A percentile compares a stretch with the other conserved stretches of the same genome.
These are phyloP conservation scores for Pherbina coryleti DNA, from an alignment of 2,888 invertebrate species.

Conservation along the genomic window DNA sequence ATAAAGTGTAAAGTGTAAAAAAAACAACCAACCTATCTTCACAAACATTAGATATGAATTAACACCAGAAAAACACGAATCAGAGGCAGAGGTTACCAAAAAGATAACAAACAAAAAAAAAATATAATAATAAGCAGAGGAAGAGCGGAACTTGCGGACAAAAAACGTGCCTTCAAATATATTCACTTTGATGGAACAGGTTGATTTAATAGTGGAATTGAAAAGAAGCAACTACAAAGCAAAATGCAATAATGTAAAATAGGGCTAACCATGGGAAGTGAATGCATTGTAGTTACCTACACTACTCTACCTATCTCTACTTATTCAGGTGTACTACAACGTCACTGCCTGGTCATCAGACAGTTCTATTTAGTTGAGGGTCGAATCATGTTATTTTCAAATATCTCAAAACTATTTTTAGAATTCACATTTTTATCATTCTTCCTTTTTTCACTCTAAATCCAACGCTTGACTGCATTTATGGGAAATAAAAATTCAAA, in stretches of 20 bases:
- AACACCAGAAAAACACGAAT: conserved; percentile 18
- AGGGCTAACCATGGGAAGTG: not conserved
- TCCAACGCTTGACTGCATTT: not conserved
- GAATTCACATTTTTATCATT: not conserved
- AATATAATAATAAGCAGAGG: not conserved
- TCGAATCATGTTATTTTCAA: not conserved
- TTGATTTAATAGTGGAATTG: not conserved
- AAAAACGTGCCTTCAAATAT: not conserved
- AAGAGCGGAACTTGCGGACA: not conserved
- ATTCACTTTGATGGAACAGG: not conserved
- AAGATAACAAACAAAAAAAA: not conserved
- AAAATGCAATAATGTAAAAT: not conserved
- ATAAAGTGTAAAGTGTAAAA: not conserved
- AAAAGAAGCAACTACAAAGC: not conserved
- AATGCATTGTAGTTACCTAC: not conserved
- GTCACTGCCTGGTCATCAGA: not conserved
- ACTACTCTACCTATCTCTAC: not conserved
- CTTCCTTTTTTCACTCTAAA: not conserved
- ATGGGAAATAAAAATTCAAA: not conserved
- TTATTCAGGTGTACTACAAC: not conserved
- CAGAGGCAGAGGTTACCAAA: conserved; percentile 1
- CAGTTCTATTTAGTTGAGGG: not conserved
- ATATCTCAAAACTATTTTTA: not conserved
- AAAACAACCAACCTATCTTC: not conserved
- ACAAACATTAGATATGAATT: conserved; percentile 29